These are phyloP conservation scores for Sitta europaea DNA, from an alignment of 2,113 vertebrate species.

Conservation along the genomic window DNA sequence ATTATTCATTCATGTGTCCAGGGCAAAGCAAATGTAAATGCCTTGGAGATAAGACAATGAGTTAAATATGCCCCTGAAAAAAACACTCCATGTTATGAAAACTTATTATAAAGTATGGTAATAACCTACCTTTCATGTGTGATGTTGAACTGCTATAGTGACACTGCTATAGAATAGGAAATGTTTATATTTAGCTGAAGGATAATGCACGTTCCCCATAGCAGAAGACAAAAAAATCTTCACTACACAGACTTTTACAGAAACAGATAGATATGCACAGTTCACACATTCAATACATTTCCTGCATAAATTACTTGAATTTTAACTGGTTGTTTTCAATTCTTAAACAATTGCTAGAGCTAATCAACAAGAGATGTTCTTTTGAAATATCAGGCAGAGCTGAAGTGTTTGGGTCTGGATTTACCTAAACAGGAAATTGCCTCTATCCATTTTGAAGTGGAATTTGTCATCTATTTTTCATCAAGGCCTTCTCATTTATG, in stretches of 20 bases:
- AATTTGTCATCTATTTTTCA: conserved; percentile 31
- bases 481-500: not conserved
- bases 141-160: not conserved
- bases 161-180: not conserved
- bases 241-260: not conserved
- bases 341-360: not conserved
- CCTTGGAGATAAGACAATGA: not conserved
- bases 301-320: not conserved
- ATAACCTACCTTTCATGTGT: not conserved
- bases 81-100: not conserved
- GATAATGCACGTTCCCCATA: not conserved
- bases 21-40: not conserved
- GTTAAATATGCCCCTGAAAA: not conserved
- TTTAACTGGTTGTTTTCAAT: not conserved
- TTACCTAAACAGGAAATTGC: conserved; percentile 6
- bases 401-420: conserved; percentile 9
- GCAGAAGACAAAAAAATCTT: not conserved
- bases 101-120: not conserved
- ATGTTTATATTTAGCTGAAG: not conserved
- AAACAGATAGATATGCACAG: not conserved
- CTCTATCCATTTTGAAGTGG: conserved; percentile 7
- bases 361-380: not conserved
- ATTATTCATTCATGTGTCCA: not conserved
- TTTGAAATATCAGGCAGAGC: not conserved
- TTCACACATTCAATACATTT: not conserved